Base-by-base conservation (phyloP, 2,113 vertebrate genomes). In the Cyanoderma ruficeps region DNA sequence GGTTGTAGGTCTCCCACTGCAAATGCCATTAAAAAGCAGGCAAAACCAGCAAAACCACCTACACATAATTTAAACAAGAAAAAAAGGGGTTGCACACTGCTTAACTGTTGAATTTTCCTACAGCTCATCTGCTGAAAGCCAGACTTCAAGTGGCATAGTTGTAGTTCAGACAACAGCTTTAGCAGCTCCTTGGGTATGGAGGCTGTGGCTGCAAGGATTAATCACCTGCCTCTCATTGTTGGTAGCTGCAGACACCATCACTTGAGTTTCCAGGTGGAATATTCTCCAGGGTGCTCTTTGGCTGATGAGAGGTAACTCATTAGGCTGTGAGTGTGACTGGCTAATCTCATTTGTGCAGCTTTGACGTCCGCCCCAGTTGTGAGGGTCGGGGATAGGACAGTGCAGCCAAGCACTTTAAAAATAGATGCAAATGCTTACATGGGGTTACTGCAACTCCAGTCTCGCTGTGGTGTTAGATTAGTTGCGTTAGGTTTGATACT, bases 391-490 rank as follows among this genome's bases (percentile, higher is more conserved):
- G 28, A 52, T 35, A 53, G 33, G 16, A 33, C 44, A 46, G 46
- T 3, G 24, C 39, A 82, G 60, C 25, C 15, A 69, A 21, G 35
- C 0, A 0, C 35, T 77, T 91, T 74, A 57, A 89, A 86, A 83
- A 74, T n/a, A 65, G 61, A 37, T 70, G 22, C 37, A 81, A 56
- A 59, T 71, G 5, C 0, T 0, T 67, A 15, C 15, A 0, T 6
- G 28, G 28, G 11, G 15, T 75, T 71, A 19, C 23, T 79, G 47
- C 60, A 75, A 12, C 8, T 20, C 27, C 25, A 57, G 16, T 46
- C 63, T 90, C 23, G 7, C 46, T 49, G 18, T 3, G 3, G 5
- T 64, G 27, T 77, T 77, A 35, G 23, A 20, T 60, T 82, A 30
- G 18, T 33, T 47, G 7, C 3, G 4, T 35, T 60, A 52, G 50